Percentiles rank a stretch among this genome's conserved stretches.
phyloP scores from a whole-genome alignment of 2,797 vertebrate species.

The Erpetoichthys calabaricus region DNA sequence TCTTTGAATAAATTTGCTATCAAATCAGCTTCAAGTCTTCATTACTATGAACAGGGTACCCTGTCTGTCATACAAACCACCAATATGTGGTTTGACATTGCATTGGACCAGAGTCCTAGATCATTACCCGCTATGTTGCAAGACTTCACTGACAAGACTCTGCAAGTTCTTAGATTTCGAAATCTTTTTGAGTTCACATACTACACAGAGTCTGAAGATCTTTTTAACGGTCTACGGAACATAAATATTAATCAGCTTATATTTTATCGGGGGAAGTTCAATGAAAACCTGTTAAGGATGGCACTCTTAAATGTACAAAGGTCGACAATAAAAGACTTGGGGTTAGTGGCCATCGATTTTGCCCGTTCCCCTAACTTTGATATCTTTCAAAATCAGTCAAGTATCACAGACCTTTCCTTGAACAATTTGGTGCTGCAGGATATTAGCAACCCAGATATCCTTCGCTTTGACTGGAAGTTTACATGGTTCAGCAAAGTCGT shows the following conservation, averaged over 20 bases:
- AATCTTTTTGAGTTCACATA: conserved; percentile 70
- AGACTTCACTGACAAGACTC: conserved; percentile 51
- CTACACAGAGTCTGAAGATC: conserved; percentile 40
- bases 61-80: conserved; percentile 44
- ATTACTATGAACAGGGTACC: conserved; percentile 53
- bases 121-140: conserved; percentile 41
- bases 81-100: conserved; percentile 53
- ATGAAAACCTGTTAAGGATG: conserved; percentile 60
- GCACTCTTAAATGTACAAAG: conserved; percentile 47
- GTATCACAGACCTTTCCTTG: conserved; percentile 40
- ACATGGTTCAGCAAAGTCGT: conserved; percentile 60
- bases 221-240: conserved; percentile 45
- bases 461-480: conserved; percentile 72
- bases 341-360: conserved; percentile 61
- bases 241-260: conserved; percentile 35
- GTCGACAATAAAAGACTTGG: conserved; percentile 34
- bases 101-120: conserved; percentile 42
- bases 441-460: conserved; percentile 70
- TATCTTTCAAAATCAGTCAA: conserved; percentile 23
- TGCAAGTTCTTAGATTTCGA: conserved; percentile 52
- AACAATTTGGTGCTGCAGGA: conserved; percentile 54
- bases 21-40: conserved; percentile 51
- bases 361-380: conserved; percentile 50
- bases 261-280: conserved; percentile 69
- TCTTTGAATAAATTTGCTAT: conserved; percentile 49